Evolutionary conservation across 2,113 vertebrate genomes (phyloP).

Genomic region (Drymodes brunneopygia): DNA sequence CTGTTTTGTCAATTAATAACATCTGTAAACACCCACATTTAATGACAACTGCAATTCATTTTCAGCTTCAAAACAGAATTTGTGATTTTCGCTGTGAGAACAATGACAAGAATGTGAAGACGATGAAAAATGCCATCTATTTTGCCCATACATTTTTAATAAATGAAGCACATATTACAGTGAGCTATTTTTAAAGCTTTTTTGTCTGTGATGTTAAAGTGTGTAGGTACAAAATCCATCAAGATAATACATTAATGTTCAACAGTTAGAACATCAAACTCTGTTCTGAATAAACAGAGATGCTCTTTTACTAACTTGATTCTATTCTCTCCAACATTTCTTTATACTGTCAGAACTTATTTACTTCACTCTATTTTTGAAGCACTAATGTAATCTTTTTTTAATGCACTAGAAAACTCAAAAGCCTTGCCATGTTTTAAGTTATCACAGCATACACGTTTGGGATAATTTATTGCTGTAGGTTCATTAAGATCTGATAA

Average conservation of each 20-base stretch:
- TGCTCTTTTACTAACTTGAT: background rate
- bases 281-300: slow-evolving; percentile 24
- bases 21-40: slow-evolving; percentile 30
- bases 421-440: background rate
- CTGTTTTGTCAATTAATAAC: slow-evolving; percentile 41
- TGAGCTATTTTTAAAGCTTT: slow-evolving; percentile 23
- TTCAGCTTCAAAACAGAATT: slow-evolving; percentile 14
- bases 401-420: background rate
- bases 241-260: slow-evolving; percentile 47
- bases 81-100: background rate
- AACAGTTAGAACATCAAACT: slow-evolving; percentile 35
- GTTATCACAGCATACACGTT: background rate
- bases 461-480: background rate
- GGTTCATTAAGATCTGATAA: slow-evolving; percentile 1
- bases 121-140: background rate
- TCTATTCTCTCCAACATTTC: background rate
- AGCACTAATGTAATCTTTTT: slow-evolving; percentile 9
- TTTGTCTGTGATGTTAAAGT: background rate
- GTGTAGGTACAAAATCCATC: slow-evolving; percentile 50
- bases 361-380: slow-evolving; percentile 36
- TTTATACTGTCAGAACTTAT: slow-evolving; percentile 45
- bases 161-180: slow-evolving; percentile 1
- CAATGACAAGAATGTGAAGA: background rate
- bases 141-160: slow-evolving; percentile 28
- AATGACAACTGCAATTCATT: slow-evolving; percentile 28